A percentile compares a stretch with the other conserved stretches of the same genome.
phyloP scores from a whole-genome alignment of 2,113 vertebrate species.

The Rattus rattus region DNA sequence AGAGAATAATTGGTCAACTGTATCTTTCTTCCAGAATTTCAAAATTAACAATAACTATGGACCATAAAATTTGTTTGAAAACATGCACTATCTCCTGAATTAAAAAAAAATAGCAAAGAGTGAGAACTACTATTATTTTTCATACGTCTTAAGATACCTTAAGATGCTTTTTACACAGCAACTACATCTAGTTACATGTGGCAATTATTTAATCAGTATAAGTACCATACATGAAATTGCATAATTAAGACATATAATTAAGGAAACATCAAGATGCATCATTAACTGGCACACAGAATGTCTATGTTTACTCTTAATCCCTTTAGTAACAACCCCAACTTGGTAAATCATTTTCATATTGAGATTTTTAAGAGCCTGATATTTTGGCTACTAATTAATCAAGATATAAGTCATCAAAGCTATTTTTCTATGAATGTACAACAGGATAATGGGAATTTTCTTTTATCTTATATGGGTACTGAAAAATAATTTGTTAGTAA shows the following conservation, averaged over 20 bases:
- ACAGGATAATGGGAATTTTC: neutral
- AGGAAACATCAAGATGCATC: slow-evolving; percentile 45
- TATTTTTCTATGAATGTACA: neutral
- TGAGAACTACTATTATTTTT: neutral
- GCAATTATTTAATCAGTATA: slow-evolving; percentile 70
- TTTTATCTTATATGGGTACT: neutral
- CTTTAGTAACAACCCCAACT: slow-evolving; percentile 46
- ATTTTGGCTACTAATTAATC: slow-evolving; percentile 16
- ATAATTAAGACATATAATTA: slow-evolving; percentile 59
- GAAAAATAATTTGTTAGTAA: neutral
- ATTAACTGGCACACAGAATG: slow-evolving; percentile 19
- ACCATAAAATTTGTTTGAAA: neutral
- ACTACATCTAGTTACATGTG: slow-evolving; percentile 25
- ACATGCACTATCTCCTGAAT: neutral
- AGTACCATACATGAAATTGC: slow-evolving; percentile 44
- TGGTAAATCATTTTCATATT: slow-evolving; percentile 21
- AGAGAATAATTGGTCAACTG: neutral
- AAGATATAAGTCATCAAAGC: neutral
- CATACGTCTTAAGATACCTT: neutral
- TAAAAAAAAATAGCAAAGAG: neutral
- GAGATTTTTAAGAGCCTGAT: neutral
- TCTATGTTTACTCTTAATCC: slow-evolving; percentile 40
- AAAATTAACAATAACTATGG: neutral
- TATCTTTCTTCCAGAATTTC: neutral
- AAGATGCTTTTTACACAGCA: slow-evolving; percentile 18